A percentile compares a stretch with the other conserved stretches of the same genome.
Evolutionary conservation across 2,797 vertebrate species (phyloP).

Genomic region (Premnoplex brunnescens): DNA sequence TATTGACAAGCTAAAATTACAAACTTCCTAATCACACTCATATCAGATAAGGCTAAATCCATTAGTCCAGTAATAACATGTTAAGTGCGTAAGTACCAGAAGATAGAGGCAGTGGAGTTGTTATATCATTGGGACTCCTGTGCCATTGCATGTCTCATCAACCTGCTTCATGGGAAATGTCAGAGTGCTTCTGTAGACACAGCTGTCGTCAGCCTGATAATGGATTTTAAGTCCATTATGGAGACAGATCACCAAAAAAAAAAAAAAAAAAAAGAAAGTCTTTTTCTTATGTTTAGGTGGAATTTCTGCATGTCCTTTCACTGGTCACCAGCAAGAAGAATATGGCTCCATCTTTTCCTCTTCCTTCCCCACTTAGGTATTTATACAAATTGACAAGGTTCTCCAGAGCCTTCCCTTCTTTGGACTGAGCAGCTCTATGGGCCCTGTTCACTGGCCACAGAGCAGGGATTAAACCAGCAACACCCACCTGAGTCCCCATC

Average conservation of each 20-base stretch:
- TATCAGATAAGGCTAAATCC: conserved; percentile 47
- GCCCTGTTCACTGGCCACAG: accelerated
- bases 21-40: conserved; percentile 9
- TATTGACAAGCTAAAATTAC: conserved; percentile 42
- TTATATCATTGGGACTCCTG: not conserved
- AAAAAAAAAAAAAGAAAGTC: no score
- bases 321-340: not conserved
- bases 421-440: not conserved
- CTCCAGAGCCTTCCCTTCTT: not conserved
- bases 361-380: not conserved
- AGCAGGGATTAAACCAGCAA: not conserved
- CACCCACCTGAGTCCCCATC: accelerated
- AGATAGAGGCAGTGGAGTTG: not conserved
- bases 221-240: not conserved
- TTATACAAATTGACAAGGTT: not conserved
- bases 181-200: not conserved
- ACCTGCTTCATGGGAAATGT: conserved; percentile 9
- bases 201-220: not conserved
- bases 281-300: not conserved
- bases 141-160: not conserved
- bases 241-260: not conserved
- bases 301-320: not conserved
- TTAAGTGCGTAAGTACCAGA: conserved; percentile 2
- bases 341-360: not conserved
- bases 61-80: conserved; percentile 40